phyloP scores from a whole-genome alignment of 2,888 invertebrate species.

The Diplolepis rosae region DNA sequence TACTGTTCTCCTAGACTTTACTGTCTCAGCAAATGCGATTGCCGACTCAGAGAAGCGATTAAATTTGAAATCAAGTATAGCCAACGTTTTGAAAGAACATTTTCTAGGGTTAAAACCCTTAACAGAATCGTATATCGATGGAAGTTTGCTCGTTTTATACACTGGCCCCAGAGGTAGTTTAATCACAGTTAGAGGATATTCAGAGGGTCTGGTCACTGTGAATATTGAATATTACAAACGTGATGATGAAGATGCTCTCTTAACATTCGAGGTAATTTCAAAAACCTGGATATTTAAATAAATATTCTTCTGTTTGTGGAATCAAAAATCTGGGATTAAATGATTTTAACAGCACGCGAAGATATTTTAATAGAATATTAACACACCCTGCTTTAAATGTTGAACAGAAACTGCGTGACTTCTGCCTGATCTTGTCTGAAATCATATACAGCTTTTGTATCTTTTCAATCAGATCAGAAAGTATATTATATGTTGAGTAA shows the following conservation, averaged over 20 bases:
- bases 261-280: conserved; percentile 84
- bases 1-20: conserved; percentile 87
- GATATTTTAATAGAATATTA: too few relatives aligned
- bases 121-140: conserved; percentile 81
- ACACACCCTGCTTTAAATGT: too few relatives aligned
- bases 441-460: too few relatives aligned
- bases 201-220: conserved; percentile 85
- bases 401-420: too few relatives aligned
- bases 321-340: conserved; percentile 8
- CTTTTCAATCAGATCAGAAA: too few relatives aligned
- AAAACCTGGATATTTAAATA: neutral
- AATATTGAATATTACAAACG: conserved; percentile 89
- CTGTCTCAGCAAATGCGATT: conserved; percentile 81
- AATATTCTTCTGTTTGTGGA: neutral
- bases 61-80: conserved; percentile 80
- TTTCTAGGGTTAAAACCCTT: conserved; percentile 82
- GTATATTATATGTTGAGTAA: too few relatives aligned
- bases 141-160: conserved; percentile 82
- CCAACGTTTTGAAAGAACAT: conserved; percentile 82
- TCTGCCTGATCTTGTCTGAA: too few relatives aligned
- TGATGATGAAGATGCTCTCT: conserved; percentile 82
- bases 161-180: conserved; percentile 83
- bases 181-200: conserved; percentile 83
- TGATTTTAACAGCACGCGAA: neutral
- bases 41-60: conserved; percentile 81